Conservation (phyloP, 1,140 invertebrate genomes). For the Augochlora pura region DNA sequence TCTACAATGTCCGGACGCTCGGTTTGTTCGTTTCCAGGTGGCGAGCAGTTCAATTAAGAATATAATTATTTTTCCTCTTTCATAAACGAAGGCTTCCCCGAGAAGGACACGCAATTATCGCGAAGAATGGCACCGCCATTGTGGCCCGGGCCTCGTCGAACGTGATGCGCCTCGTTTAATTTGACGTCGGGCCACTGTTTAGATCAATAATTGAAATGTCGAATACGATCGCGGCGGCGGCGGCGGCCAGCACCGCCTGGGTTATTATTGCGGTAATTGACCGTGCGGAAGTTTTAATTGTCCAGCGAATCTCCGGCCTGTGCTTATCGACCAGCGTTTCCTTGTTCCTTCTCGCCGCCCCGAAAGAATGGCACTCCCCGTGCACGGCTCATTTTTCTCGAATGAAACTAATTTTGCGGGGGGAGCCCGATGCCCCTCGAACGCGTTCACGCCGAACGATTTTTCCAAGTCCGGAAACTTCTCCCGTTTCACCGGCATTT, state of each 20-base stretch:
- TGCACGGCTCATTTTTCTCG: slow-evolving; percentile 50
- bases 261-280: slow-evolving; percentile 59
- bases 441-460: slow-evolving; percentile 32
- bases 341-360: slow-evolving; percentile 7
- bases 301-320: slow-evolving; percentile 7
- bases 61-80: neutral
- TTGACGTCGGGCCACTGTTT: slow-evolving; percentile 23
- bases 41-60: no score
- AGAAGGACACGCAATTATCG: neutral
- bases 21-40: no score
- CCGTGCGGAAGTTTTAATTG: slow-evolving; percentile 55
- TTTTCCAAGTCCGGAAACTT: slow-evolving; percentile 16
- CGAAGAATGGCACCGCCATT: neutral
- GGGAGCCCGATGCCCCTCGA: slow-evolving; percentile 22
- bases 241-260: neutral
- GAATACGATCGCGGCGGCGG: slow-evolving; percentile 20
- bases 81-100: neutral
- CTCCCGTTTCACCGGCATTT: slow-evolving; percentile 30
- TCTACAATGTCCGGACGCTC: no score
- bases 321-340: neutral
- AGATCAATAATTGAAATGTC: slow-evolving; percentile 36
- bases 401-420: slow-evolving; percentile 53
- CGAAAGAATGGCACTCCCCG: neutral
- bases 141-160: neutral
- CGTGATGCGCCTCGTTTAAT: neutral